Evolutionary conservation across 2,113 vertebrate genomes (phyloP), one percentile per base, ranked within the genome.

Genomic region (Salminus brasiliensis): DNA sequence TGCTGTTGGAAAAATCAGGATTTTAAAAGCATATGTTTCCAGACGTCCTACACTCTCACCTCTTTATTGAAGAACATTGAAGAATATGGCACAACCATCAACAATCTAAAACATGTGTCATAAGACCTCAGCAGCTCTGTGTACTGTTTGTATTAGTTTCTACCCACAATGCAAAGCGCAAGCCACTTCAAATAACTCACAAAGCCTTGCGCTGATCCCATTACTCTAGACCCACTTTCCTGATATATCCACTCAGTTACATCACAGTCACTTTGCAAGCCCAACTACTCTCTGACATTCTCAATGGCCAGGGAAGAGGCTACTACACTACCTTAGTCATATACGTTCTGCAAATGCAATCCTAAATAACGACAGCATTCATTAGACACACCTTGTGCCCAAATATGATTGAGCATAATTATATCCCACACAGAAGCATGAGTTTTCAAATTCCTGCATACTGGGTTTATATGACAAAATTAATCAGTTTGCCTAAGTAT

Each of bases 151-250:
- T 41, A 52, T n/a, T 43, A 60, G 39, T 57, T 63, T 13, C 15
- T 32, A 66, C 68, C 68, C 65, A 69, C 43, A 77, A 81, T 74
- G 72, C 57, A 65, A 29, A 13, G 78, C 69, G 72, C 68, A n/a
- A 23, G 34, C 59, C 25, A 72, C 88, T 91, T 84, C 78, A 88
- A 91, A 91, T 91, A 92, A 88, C 87, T 75, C 80, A 66, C 88
- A 91, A 92, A 90, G 89, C 92, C 89, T 80, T 74, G 43, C 84
- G 87, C 78, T 93, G 85, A 94, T 93, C 93, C 81, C 76, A 90
- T 94, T 94, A 94, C 79, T 63, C 74, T 80, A 89, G 90, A 89
- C 89, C 91, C 86, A 91, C 55, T 93, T 93, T 88, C 90, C 87
- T 74, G 49, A 86, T 91, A 84, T 86, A 90, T 83, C 87, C 69